Percentiles rank a stretch among this genome's conserved stretches.
Conservation (phyloP, 2,888 invertebrate genomes). For the Lysandra coridon region DNA sequence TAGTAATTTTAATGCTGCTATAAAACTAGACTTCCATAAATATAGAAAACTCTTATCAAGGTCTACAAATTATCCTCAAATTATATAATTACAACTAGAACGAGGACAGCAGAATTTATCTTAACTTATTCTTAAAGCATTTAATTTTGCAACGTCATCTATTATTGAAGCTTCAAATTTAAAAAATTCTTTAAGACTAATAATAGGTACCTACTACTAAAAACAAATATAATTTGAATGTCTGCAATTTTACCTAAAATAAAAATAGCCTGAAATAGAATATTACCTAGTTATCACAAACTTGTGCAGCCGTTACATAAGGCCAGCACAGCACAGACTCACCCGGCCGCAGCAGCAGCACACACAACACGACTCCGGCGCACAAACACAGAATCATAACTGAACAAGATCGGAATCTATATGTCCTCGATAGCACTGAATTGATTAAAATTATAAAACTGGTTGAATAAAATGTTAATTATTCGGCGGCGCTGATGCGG, state of each 20-base stretch:
- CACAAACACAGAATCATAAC: slow-evolving; percentile 67
- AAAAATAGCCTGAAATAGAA: not conserved
- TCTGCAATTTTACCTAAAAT: not conserved
- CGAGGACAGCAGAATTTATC: not conserved
- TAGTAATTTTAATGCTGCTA: no score
- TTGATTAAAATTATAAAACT: slow-evolving; percentile 55
- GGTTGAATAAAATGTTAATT: slow-evolving; percentile 48
- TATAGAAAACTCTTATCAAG: not conserved
- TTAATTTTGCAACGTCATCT: not conserved
- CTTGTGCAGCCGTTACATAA: not conserved
- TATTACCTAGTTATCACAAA: not conserved
- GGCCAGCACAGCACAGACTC: slow-evolving; percentile 3
- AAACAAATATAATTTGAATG: not conserved
- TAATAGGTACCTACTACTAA: not conserved
- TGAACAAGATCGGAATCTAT: slow-evolving; percentile 50
- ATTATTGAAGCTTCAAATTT: not conserved
- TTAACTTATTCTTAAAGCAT: not conserved
- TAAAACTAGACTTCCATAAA: not conserved
- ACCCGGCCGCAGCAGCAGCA: slow-evolving; percentile 33
- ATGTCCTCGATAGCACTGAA: slow-evolving; percentile 54
- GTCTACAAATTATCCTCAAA: not conserved
- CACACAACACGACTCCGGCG: slow-evolving; percentile 58
- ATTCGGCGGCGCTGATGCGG: slow-evolving; percentile 42
- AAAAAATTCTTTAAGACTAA: not conserved
- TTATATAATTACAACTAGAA: not conserved